phyloP scores from a whole-genome alignment of 2,888 invertebrate species.

The Latrodectus elegans region DNA sequence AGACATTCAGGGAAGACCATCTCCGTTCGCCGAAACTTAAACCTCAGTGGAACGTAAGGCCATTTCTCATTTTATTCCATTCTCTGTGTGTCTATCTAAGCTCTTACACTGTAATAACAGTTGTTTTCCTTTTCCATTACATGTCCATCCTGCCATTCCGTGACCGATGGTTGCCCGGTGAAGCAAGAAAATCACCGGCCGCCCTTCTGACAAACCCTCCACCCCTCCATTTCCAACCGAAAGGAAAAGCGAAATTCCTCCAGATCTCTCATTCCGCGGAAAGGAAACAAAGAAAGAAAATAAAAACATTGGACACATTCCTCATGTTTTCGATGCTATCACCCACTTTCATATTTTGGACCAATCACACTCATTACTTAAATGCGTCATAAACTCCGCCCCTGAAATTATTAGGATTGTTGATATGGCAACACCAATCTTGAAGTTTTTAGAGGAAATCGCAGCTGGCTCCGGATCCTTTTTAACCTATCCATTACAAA shows the following conservation, averaged over 20 bases:
- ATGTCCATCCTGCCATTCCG: constrained; percentile 3
- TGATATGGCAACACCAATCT: no score
- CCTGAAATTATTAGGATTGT: no score
- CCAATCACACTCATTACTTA: no score
- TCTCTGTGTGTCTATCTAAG: background rate
- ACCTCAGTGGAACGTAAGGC: background rate
- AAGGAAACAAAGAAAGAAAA: background rate
- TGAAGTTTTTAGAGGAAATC: no score
- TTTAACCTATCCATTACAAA: no score
- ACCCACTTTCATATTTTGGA: no score
- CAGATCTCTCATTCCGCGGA: background rate
- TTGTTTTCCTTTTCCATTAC: constrained; percentile 5
- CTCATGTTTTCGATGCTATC: no score
- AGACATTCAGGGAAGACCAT: no score
- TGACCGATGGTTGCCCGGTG: background rate
- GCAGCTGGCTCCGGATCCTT: no score
- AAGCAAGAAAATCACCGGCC: background rate
- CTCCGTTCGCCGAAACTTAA: background rate
- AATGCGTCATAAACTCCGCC: no score
- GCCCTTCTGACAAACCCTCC: background rate
- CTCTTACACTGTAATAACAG: background rate
- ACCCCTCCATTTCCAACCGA: background rate
- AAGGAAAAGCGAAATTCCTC: background rate
- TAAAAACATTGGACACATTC: no score
- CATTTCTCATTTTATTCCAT: constrained; percentile 5